Base-by-base conservation (phyloP, 2,113 vertebrate species). In the Eolophus roseicapilla region DNA sequence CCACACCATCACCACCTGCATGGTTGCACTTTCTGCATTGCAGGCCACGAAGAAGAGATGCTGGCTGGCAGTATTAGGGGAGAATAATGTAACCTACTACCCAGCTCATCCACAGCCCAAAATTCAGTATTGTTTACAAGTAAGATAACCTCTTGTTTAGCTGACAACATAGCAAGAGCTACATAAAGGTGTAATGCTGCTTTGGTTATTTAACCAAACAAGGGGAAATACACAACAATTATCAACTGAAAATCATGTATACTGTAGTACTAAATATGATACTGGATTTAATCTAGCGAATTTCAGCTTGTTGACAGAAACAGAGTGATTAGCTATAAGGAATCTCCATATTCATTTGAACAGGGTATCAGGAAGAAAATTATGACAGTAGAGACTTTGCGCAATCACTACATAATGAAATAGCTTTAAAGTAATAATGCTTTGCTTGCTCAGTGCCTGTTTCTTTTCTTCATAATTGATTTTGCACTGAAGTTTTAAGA, bases 401-500 rank as follows among this genome's bases (percentile, higher is more conserved):
- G 2, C 4, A 0, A 78, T 90, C 43, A 17, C 86, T 74, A 43
- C 20, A 2, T 53, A 81, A 70, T 46, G 41, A 86, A 93, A 27
- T 46, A 86, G 79, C 71, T 86, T 81, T 67, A 6, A 35, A 94
- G 80, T 21, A 90, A 85, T 57, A 35, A 86, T 68, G 35, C 60
- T 94, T 83, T 37, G 55, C 62, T 86, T 70, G 43, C 77, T 78
- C 37, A 0, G 9, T 18, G 52, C 57, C 82, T 81, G 86, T 6
- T 88, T 63, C 93, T 93, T 79, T 47, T 87, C 94, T 75, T n/a
- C 57, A 3, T 75, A 86, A 90, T 20, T 90, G 77, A 88, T 90
- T 89, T 81, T 90, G 83, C 27, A 81, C 64, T 55, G 12, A 63
- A 81, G 62, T 62, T 67, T 79, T 60, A 71, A 59, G 35, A 68